These are phyloP conservation scores for Girardinus metallicus DNA, from an alignment of 2,797 vertebrate species.

Conservation along the genomic window DNA sequence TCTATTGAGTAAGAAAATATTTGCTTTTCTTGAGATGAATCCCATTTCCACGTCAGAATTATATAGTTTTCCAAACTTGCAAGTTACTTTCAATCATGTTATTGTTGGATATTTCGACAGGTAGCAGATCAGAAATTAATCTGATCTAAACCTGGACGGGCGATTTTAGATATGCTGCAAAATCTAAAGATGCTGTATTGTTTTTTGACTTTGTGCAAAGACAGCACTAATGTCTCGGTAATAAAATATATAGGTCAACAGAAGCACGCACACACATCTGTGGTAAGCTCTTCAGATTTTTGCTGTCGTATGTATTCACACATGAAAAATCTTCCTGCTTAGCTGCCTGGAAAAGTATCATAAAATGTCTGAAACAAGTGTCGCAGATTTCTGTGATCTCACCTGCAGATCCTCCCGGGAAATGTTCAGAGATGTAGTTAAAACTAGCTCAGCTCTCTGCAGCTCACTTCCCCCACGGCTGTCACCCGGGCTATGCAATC, in stretches of 20 bases:
- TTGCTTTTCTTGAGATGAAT: background rate
- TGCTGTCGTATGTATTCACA: background rate
- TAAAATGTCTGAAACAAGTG: background rate
- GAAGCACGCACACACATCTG: background rate
- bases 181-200: background rate
- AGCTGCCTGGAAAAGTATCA: background rate
- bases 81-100: background rate
- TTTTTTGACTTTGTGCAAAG: too few species aligned
- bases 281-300: background rate
- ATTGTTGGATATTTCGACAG: background rate
- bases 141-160: background rate
- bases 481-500: background rate
- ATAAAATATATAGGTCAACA: background rate
- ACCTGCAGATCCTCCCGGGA: background rate
- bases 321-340: background rate
- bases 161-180: background rate
- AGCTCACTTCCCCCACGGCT: background rate
- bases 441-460: slow-evolving; percentile 7
- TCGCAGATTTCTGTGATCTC: background rate
- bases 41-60: background rate
- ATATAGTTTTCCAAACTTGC: background rate
- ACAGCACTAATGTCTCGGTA: too few species aligned
- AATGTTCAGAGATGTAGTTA: background rate
- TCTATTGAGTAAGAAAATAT: background rate
- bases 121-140: background rate